A percentile compares a stretch with the other conserved stretches of the same genome.
Evolutionary conservation across 2,113 vertebrate species (phyloP).

Genomic region (Cephalopholis sonnerati): DNA sequence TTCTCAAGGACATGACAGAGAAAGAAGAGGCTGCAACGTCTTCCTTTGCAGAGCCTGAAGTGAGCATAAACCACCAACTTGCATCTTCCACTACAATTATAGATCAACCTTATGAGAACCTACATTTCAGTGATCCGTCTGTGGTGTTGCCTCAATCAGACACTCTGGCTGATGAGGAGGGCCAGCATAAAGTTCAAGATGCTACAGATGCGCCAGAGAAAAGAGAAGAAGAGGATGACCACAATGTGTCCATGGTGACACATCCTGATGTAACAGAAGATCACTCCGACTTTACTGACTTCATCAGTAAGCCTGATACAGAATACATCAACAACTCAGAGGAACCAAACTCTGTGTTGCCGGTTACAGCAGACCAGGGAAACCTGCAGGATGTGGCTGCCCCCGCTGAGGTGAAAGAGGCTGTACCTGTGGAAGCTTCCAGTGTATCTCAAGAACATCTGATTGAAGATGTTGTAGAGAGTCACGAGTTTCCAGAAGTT

Average conservation of each 20-base stretch:
- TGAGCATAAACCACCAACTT: not conserved
- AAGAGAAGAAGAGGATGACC: slow-evolving; percentile 52
- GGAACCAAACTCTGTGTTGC: slow-evolving; percentile 48
- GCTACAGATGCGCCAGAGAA: slow-evolving; percentile 8
- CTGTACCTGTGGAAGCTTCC: not conserved
- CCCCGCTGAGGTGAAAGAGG: slow-evolving; percentile 2
- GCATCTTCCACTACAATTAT: not conserved
- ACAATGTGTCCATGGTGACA: slow-evolving; percentile 55
- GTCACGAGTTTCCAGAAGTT: slow-evolving; percentile 1
- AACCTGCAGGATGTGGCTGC: slow-evolving; percentile 1
- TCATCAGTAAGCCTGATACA: slow-evolving; percentile 32
- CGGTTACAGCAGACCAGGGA: slow-evolving; percentile 16
- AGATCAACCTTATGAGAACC: slow-evolving; percentile 14
- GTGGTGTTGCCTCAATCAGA: slow-evolving; percentile 1
- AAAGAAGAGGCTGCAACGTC: not conserved
- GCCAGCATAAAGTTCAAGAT: slow-evolving; percentile 20
- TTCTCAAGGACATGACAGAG: not conserved
- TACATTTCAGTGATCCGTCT: not conserved
- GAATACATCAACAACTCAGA: slow-evolving; percentile 62
- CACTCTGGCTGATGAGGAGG: not conserved
- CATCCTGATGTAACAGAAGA: slow-evolving; percentile 57
- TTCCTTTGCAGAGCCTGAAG: slow-evolving; percentile 14
- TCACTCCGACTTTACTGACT: slow-evolving; percentile 34
- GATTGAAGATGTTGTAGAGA: slow-evolving; percentile 15
- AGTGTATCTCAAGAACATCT: slow-evolving; percentile 36